Evolutionary conservation across 2,113 vertebrate species (phyloP).

Genomic region (Struthidea cinerea): DNA sequence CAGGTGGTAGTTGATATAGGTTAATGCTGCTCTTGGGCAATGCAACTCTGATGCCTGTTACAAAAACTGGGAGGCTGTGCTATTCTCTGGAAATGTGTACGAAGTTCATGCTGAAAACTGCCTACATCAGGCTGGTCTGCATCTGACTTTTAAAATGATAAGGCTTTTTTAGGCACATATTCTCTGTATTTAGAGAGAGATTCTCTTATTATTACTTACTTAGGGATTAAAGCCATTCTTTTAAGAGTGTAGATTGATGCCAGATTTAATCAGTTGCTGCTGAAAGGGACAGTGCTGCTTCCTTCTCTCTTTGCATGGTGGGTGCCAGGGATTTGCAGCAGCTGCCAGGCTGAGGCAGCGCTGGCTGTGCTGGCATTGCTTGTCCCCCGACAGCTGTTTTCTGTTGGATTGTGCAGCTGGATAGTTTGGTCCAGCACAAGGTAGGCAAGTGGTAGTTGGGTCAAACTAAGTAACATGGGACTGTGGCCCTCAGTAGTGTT

Average conservation of each 20-base stretch:
- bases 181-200: neutral
- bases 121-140: neutral
- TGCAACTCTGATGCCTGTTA: neutral
- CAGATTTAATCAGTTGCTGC: neutral
- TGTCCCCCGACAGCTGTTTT: no score
- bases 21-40: neutral
- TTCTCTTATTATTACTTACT: neutral
- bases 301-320: rapidly evolving
- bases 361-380: neutral
- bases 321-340: rapidly evolving
- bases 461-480: neutral
- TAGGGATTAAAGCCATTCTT: neutral
- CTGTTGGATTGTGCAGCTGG: neutral
- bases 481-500: neutral
- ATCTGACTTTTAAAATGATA: neutral
- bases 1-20: neutral
- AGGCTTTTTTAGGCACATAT: neutral
- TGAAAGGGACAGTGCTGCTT: neutral
- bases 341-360: neutral
- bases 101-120: neutral
- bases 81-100: neutral
- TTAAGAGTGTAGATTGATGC: neutral
- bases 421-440: neutral
- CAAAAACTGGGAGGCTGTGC: neutral
- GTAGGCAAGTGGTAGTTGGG: neutral